Conservation (phyloP, 2,888 invertebrate species). For the Torymus tubicola region DNA sequence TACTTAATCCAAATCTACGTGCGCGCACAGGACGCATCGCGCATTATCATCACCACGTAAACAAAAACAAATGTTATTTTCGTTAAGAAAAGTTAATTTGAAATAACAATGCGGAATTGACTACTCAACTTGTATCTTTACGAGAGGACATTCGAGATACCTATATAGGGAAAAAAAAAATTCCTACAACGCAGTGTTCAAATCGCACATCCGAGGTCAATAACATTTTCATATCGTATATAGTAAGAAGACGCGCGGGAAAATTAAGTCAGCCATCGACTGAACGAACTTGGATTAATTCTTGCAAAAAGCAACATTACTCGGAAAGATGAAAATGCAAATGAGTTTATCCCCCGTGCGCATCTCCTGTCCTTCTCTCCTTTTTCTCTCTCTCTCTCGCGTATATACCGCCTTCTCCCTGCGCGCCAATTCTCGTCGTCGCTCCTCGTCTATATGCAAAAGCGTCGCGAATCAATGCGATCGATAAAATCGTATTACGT, state of each 20-base stretch:
- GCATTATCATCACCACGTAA: too few relatives aligned
- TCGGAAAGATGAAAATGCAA: slow-evolving; percentile 1
- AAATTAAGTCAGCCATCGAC: too few relatives aligned
- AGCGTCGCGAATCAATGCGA: slow-evolving; percentile 17
- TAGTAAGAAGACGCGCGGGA: too few relatives aligned
- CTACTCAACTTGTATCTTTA: too few relatives aligned
- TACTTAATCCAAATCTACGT: too few relatives aligned
- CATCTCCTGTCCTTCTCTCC: not conserved
- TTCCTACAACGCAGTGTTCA: not conserved
- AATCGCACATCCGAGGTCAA: not conserved
- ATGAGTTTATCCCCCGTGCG: not conserved
- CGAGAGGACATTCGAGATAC: not conserved
- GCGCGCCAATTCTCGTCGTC: not conserved
- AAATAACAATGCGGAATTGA: too few relatives aligned
- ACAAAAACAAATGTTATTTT: too few relatives aligned
- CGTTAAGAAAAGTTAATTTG: too few relatives aligned
- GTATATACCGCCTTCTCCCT: too few relatives aligned
- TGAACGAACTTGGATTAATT: too few relatives aligned
- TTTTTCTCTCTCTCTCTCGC: not conserved
- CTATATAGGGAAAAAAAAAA: not conserved
- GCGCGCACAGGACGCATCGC: too few relatives aligned
- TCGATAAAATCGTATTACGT: slow-evolving; percentile 33
- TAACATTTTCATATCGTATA: not conserved
- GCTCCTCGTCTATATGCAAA: slow-evolving; percentile 7
- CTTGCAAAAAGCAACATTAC: not conserved